Evolutionary conservation across 2,797 vertebrate species (phyloP).

Genomic region (Neomorphus geoffroyi): DNA sequence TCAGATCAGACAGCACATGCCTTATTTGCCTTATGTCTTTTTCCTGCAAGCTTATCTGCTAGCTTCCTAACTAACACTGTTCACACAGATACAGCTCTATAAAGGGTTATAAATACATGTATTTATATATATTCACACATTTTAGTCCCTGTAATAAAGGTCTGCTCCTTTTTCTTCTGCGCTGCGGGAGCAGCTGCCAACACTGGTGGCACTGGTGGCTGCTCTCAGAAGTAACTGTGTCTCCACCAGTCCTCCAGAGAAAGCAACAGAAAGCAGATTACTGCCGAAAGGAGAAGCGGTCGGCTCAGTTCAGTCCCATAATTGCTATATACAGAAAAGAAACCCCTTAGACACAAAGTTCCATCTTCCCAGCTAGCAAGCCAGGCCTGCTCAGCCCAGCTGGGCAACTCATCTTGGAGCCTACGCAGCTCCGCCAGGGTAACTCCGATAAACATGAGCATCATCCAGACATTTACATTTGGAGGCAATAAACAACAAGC

Average conservation of each 20-base stretch:
- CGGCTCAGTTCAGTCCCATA: neutral
- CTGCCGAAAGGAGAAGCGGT: neutral
- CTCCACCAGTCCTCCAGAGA: neutral
- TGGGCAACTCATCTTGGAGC: neutral
- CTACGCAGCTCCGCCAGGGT: neutral
- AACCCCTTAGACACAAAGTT: neutral
- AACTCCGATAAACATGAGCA: conserved; percentile 25
- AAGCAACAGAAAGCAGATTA: neutral
- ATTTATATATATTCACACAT: conserved; percentile 41
- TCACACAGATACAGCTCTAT: neutral
- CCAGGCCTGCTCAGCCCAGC: neutral
- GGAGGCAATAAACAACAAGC: conserved; percentile 21
- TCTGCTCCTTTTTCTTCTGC: neutral
- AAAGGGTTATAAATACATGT: conserved; percentile 40
- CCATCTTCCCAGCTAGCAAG: neutral
- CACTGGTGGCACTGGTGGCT: neutral
- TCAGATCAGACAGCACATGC: neutral
- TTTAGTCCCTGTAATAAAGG: conserved; percentile 27
- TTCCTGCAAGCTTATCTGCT: neutral
- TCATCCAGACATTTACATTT: conserved; percentile 24
- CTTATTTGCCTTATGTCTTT: neutral
- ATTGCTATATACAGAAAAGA: conserved; percentile 35
- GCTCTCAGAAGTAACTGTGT: conserved; percentile 12
- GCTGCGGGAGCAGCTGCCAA: conserved; percentile 11
- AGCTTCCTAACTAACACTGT: conserved; percentile 21